Evolutionary conservation across 1,140 invertebrate genomes (phyloP), one percentile per base, ranked within the genome.

Genomic region (Pseudobourletiella spinata): DNA sequence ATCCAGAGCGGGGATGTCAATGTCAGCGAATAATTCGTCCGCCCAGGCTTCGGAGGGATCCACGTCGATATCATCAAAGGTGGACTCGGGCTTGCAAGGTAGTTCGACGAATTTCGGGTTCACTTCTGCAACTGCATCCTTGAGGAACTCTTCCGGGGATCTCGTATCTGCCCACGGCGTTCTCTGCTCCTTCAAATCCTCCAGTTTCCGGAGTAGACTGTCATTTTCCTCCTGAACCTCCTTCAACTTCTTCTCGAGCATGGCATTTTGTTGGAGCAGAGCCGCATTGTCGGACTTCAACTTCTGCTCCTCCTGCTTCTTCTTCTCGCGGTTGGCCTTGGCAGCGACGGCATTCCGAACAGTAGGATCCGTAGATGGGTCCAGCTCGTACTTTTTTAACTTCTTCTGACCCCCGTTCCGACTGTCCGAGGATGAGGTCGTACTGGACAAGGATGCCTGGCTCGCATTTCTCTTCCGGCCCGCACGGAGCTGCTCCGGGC

Each of bases 361-460:
- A 6, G 29, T 55, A 20, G 14, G 28, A 35, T 55, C 52, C 2
- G 14, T 55, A 18, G 3, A 22, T 3, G 52, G 52, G 20, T 55
- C 32, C 52, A 55, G 6, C 39, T 55, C 11, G 25, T 55, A 55
- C 20, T 55, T 55, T 20, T 55, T 55, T n/a, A 55, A 29, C 29
- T 55, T 55, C n/a, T 55, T 55, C n/a, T 11, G n/a, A 25, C 14
- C 8, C 22, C 22, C 8, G 16, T 28, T 6, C 25, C 28, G 11
- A 3, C 4, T 16, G 3, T 20, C 29, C 4, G 44, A 46, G 6
- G 50, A 26, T 30, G 50, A 26, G n/a, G 3, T 25, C 3, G 8
- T 18, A 18, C 11, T 8, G 3, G 4, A 14, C 20, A 3, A 11
- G 3, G 52, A 55, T 2, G 30, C 6, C 39, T 55, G 52, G 25